Evolutionary conservation across 2,888 invertebrate genomes (phyloP), one percentile per base, ranked within the genome.

Genomic region (Norana najaformis): DNA sequence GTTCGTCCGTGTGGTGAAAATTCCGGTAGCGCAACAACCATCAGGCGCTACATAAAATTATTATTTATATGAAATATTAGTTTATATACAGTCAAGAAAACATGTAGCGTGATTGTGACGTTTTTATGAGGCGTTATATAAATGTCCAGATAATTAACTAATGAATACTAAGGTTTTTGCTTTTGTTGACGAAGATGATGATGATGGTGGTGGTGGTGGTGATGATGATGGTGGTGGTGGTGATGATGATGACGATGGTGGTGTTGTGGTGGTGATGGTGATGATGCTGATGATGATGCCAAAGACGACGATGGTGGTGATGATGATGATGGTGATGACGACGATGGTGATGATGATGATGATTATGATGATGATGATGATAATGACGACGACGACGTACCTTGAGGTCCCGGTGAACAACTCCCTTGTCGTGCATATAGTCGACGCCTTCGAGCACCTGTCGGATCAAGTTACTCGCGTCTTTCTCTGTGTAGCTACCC

Each of bases 361-460:
- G 85, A 36, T 36, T 34, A 36, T 37, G 36, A 36, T 36, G 85
- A 36, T 23, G 85, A 36, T 16, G 85, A 35, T 16, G 85, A 35
- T 6, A 16, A 85, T 23, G 85, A 85, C 35, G 85, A 36, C 34
- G 85, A 20, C 35, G 36, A 85, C 36, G 88, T 88, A 97, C 97
- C 96, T 99, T 99, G 92, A 99, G 96, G 96, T 99, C 99, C 94
- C 99, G 96, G 95, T 99, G 99, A 89, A 99, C 99, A 91, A 99
- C 99, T 90, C 99, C 99, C 95, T 99, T 98, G 92, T 97, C 97
- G 95, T 99, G 99, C 99, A 99, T 99, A 95, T 98, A 99, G 95
- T 98, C 98, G 88, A 99, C 99, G 90, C 99, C 99, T 95, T 98
- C 98, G 93, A 99, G 96, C 90, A 99, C 98, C 96, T 99, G 99